Base-by-base conservation (phyloP, 2,113 vertebrate species). In the Datnioides undecimradiatus region DNA sequence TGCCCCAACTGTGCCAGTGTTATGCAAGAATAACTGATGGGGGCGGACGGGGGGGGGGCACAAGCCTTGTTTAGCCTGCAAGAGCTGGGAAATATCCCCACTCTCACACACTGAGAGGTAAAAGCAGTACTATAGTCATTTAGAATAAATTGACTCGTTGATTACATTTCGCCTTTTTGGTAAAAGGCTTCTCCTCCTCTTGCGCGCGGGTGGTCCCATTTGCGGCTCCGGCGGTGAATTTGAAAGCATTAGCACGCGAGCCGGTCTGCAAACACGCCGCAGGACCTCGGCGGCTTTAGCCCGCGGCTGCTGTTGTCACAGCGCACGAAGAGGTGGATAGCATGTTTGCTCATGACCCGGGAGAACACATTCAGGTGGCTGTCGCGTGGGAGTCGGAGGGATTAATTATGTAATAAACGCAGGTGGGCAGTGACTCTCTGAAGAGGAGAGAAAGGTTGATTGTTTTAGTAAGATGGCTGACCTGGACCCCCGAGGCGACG, bases 321-420 rank as follows among this genome's bases (percentile, higher is more conserved):
- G 66, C 64, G 69, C 82, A 70, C 76, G 73, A 88, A 87, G 45
- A 79, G 73, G 74, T 79, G 43, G 63, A 64, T 67, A 31, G 78
- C 29, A 33, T 87, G 82, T 70, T 88, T 86, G 87, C 90, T 79
- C 23, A 23, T 74, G 80, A 84, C 88, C 84, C 78, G 14, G 62
- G 76, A 83, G 83, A 84, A 58, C 73, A 70, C 52, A 14, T 63
- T 60, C 57, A 73, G 79, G 85, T 83, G 76, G 73, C 68, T 72
- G 79, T 60, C 38, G 72, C 6, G 82, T 85, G 82, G 84, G 76
- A 71, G 87, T 77, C 5, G 3, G 45, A 45, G 38, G 80, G 72
- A 80, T 87, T 82, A 64, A 87, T 92, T 91, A 91, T 89, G 88
- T 88, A 88, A 93, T 91, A 46, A 87, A 78, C 54, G 79, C 40